These are phyloP conservation scores for Pyrrhopygopsis socrates DNA, from an alignment of 2,888 invertebrate species.

Conservation along the genomic window DNA sequence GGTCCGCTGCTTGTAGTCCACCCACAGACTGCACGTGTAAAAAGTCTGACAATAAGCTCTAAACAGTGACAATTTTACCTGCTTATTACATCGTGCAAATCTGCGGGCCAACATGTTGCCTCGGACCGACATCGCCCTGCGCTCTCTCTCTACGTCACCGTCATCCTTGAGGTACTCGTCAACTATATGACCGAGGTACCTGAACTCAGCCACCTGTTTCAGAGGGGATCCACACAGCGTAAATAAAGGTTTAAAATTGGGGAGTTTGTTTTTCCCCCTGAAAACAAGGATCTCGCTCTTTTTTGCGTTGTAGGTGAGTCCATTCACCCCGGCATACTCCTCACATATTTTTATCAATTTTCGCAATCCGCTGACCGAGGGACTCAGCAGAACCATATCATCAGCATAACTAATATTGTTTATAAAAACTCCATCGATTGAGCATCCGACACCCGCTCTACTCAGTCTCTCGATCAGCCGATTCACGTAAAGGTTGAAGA, in stretches of 20 bases:
- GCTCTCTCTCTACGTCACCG: not conserved
- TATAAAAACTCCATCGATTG: conserved; percentile 46
- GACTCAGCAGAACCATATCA: too few species aligned
- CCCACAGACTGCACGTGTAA: conserved; percentile 46
- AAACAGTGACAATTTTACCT: too few species aligned
- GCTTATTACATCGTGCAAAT: too few species aligned
- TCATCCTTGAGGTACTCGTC: not conserved
- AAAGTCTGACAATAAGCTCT: too few species aligned
- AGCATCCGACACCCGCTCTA: conserved; percentile 60
- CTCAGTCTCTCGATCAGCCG: conserved; percentile 70
- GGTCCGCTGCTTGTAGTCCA: not conserved
- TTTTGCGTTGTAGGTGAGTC: conserved; percentile 46
- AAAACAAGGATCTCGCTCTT: conserved; percentile 58
- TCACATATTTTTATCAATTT: conserved; percentile 61
- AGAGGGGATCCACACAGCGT: not conserved
- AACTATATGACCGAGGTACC: not conserved
- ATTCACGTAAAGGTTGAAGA: conserved; percentile 75
- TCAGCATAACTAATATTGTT: conserved; percentile 75
- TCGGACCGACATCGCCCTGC: too few species aligned
- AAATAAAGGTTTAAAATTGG: not conserved
- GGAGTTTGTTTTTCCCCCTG: conserved; percentile 23
- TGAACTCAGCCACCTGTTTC: not conserved
- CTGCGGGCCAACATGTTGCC: too few species aligned
- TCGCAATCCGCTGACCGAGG: conserved; percentile 47
- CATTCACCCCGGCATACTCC: conserved; percentile 47